Percentiles rank a stretch among this genome's conserved stretches.
These are phyloP conservation scores for Sminthurides bifidus DNA, from an alignment of 1,140 invertebrate genomes.

Conservation along the genomic window DNA sequence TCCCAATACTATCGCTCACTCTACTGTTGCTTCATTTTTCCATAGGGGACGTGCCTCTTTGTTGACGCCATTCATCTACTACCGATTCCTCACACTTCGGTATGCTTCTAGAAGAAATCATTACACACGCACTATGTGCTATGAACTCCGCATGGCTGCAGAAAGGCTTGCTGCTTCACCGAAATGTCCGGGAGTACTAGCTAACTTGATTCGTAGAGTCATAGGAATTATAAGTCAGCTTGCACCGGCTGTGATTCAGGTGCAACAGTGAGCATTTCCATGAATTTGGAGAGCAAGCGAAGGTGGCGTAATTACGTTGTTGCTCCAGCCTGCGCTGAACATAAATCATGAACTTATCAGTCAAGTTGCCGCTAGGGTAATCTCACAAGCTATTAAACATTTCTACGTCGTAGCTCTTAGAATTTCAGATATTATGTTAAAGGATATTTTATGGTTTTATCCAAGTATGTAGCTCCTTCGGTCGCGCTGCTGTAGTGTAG, in stretches of 20 bases:
- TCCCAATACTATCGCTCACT: not conserved
- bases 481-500: no score
- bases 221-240: constrained; percentile 51
- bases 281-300: no score
- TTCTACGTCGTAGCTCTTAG: no score
- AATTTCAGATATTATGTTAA: no score
- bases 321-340: no score
- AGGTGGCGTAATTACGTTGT: no score
- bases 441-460: no score
- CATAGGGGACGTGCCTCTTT: constrained; percentile 70
- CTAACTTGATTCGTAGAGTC: constrained; percentile 40
- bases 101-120: constrained; percentile 88
- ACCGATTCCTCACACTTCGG: constrained; percentile 79
- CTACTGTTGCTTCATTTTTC: constrained; percentile 33
- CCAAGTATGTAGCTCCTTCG: no score
- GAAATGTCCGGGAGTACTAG: constrained; percentile 46
- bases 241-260: constrained; percentile 54
- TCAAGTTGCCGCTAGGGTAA: no score
- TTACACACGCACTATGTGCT: constrained; percentile 79
- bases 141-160: constrained; percentile 53
- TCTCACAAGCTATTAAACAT: no score
- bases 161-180: constrained; percentile 51
- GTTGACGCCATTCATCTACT: constrained; percentile 85
- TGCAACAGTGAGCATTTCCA: no score
- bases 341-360: no score